Evolutionary conservation across 1,140 invertebrate species (phyloP).

Genomic region (Zaprionus vittiger): DNA sequence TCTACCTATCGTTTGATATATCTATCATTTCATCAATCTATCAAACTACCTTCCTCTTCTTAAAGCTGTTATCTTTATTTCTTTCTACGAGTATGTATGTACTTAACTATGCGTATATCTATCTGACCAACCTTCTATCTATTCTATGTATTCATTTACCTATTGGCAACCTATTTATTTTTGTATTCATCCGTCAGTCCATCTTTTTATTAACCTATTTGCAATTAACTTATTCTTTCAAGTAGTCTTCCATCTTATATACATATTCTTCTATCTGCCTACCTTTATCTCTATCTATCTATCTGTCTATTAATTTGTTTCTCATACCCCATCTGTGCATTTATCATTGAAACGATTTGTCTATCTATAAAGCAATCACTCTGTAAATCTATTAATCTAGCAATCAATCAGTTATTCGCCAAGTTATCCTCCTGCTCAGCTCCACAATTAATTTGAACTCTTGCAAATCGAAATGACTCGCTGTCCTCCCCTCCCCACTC

Average conservation of each 20-base stretch:
- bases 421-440: slow-evolving; percentile 2
- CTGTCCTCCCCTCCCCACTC: background rate
- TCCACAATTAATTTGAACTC: slow-evolving; percentile 2
- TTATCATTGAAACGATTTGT: background rate
- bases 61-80: too few species aligned
- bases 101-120: too few species aligned
- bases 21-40: too few species aligned
- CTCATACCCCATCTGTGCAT: background rate
- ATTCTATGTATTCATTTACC: too few species aligned
- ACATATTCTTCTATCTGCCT: background rate
- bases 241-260: background rate
- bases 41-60: too few species aligned
- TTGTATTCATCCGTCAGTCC: too few species aligned
- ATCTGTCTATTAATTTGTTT: background rate
- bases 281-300: background rate
- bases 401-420: background rate
- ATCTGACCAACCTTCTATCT: too few species aligned
- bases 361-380: background rate
- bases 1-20: too few species aligned
- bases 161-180: too few species aligned
- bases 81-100: too few species aligned
- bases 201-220: too few species aligned
- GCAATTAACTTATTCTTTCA: too few species aligned
- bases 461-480: background rate
- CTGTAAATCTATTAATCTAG: background rate